Base-by-base conservation (phyloP, 2,888 invertebrate genomes). In the Onchidella celtica region DNA sequence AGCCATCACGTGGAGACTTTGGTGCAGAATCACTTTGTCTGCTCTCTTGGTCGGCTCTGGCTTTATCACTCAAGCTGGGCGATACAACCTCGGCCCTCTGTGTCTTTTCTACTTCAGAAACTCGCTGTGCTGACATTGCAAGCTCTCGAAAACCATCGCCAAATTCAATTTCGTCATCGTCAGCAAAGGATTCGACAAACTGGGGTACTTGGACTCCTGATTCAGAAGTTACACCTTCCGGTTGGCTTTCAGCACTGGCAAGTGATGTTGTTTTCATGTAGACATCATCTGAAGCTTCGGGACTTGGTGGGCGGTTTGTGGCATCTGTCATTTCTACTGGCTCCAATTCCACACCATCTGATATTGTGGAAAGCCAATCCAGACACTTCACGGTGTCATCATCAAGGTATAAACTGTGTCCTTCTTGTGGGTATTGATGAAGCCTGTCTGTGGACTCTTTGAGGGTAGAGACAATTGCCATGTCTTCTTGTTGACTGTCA, bases 361-460 rank as follows among this genome's bases (percentile, higher is more conserved):
- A 68, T 9, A 77, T 36, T 2, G 77, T 24, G 14, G 66, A 55
- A 2, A 77, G 66, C 77, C 77, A 77, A 4, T 77, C 66, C 17
- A 77, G 66, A 75, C 75, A 75, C 32, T 75, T 75, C 0, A 38
- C 29, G 24, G 75, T 75, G 27, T 75, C 75, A 36, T 11, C 9
- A 29, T 27, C 17, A 11, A 36, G 24, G 1, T 21, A 66, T 32
- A 0, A 14, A 32, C 1, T 11, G 2, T 29, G 29, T 57, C 11
- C 72, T 32, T 57, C 47, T 3, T 47, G 3, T 47, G 47, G 6
- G 6, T 6, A 47, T 47, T 47, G 47, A 17, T 47, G n/a, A n/a
- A n/a, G n/a, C n/a, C n/a, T n/a, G n/a, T n/a, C n/a, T n/a, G n/a
- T n/a, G n/a, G 47, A 11, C 47, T 47, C 47, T 47, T 47, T 47